Evolutionary conservation across 2,113 vertebrate species (phyloP).

Genomic region (Sprattus sprattus): DNA sequence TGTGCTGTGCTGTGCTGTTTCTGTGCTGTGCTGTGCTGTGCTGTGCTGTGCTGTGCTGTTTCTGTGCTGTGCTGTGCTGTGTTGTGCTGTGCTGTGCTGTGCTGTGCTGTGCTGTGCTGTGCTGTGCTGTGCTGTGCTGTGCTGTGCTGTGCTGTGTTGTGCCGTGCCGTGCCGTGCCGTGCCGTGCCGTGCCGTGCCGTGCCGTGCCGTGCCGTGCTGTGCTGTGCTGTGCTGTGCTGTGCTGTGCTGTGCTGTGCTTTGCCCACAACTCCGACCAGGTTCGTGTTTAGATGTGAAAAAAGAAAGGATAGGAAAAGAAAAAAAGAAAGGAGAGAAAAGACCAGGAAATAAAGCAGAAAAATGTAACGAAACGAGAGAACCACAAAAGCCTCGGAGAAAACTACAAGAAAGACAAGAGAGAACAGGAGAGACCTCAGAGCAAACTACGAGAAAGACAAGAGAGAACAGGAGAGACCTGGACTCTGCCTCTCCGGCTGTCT

Average conservation of each 20-base stretch:
- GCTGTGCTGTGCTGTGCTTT: too few species aligned
- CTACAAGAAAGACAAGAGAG: background rate
- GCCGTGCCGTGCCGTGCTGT: too few species aligned
- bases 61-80: slow-evolving; percentile 46
- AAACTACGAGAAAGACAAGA: slow-evolving; percentile 10
- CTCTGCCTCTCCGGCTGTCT: background rate
- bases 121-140: slow-evolving; percentile 45
- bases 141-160: too few species aligned
- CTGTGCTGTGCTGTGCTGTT: slow-evolving; percentile 45
- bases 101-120: slow-evolving; percentile 47
- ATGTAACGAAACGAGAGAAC: background rate
- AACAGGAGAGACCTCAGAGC: background rate
- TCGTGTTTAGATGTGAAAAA: too few species aligned
- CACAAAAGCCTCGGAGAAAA: slow-evolving; percentile 1
- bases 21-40: slow-evolving; percentile 40
- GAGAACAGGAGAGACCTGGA: slow-evolving; percentile 14
- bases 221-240: too few species aligned
- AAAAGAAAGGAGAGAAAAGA: too few species aligned
- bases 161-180: too few species aligned
- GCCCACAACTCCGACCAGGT: too few species aligned
- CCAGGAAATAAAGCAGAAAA: too few species aligned
- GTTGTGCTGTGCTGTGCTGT: slow-evolving; percentile 47
- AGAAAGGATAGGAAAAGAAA: too few species aligned
- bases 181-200: too few species aligned
- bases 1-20: slow-evolving; percentile 42